A percentile compares a stretch with the other conserved stretches of the same genome.
These are phyloP conservation scores for Agriopis leucophaearia DNA, from an alignment of 2,888 invertebrate genomes.

Conservation along the genomic window DNA sequence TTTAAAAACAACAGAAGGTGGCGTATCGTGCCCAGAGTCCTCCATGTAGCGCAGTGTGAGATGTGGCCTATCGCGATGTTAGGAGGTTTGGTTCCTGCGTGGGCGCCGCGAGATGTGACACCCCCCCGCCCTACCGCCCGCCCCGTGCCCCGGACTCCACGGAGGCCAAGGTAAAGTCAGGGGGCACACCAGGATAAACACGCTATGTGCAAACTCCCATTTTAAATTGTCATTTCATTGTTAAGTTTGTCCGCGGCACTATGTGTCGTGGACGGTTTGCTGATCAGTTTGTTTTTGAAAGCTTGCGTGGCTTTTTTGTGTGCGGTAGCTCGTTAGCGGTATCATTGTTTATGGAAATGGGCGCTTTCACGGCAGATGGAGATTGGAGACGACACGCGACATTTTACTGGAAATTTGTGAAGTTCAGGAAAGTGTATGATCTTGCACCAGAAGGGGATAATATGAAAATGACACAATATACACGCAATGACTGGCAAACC, in stretches of 20 bases:
- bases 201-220: conserved; percentile 78
- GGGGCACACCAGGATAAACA: conserved; percentile 78
- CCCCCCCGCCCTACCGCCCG: conserved; percentile 48
- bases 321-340: conserved; percentile 66
- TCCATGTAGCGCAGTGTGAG: conserved; percentile 83
- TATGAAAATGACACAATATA: background rate
- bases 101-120: conserved; percentile 54
- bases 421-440: too few species aligned
- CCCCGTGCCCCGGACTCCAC: conserved; percentile 50
- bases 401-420: background rate
- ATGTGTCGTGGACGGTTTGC: conserved; percentile 50
- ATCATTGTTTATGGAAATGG: conserved; percentile 66
- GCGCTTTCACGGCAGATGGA: background rate
- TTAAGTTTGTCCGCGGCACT: conserved; percentile 56
- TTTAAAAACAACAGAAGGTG: conserved; percentile 86
- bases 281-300: conserved; percentile 45
- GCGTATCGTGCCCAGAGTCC: conserved; percentile 81
- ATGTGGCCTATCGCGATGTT: conserved; percentile 84
- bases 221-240: conserved; percentile 68
- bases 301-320: conserved; percentile 64
- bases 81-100: conserved; percentile 68
- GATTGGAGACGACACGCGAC: background rate
- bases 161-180: conserved; percentile 77
- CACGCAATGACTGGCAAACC: background rate
- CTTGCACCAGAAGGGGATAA: background rate